phyloP scores from a whole-genome alignment of 1,140 invertebrate species.

The Panagrolaimus sp. region DNA sequence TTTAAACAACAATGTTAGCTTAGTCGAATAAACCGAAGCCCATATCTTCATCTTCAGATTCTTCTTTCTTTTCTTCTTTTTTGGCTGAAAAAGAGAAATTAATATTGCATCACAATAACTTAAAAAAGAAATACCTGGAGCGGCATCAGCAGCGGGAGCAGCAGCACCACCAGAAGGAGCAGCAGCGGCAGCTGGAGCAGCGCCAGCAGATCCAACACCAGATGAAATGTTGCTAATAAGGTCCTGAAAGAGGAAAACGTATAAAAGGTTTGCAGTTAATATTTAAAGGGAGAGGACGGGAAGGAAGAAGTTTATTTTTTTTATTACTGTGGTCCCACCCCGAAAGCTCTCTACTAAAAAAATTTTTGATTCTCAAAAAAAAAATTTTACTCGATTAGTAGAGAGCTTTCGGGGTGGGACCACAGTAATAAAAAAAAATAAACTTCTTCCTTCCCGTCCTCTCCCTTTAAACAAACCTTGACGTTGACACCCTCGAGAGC shows the following conservation, averaged over 20 bases:
- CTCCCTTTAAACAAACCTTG: conserved; percentile 65
- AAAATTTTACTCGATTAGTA: too few relatives aligned
- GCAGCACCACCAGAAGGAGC: conserved; percentile 68
- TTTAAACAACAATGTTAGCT: conserved; percentile 16
- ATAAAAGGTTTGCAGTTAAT: neutral
- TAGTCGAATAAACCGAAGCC: conserved; percentile 58
- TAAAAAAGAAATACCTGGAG: too few relatives aligned
- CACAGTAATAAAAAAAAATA: too few relatives aligned
- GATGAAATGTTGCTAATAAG: conserved; percentile 89
- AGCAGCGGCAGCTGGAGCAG: conserved; percentile 68
- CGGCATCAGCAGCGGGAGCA: conserved; percentile 43
- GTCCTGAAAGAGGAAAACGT: conserved; percentile 62
- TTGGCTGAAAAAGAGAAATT: too few relatives aligned
- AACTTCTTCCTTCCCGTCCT: too few relatives aligned
- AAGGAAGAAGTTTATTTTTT: too few relatives aligned
- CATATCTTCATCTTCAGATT: conserved; percentile 54
- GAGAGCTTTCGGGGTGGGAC: too few relatives aligned
- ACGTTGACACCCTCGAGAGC: conserved; percentile 88
- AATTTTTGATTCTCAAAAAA: too few relatives aligned
- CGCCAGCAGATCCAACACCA: conserved; percentile 77
- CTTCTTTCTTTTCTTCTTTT: conserved; percentile 55
- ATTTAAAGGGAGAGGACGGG: conserved; percentile 11
- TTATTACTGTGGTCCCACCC: too few relatives aligned
- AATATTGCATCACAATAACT: too few relatives aligned
- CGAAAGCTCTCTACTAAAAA: too few relatives aligned